These are phyloP conservation scores for Tapera naevia DNA, from an alignment of 2,797 vertebrate genomes.

Conservation along the genomic window DNA sequence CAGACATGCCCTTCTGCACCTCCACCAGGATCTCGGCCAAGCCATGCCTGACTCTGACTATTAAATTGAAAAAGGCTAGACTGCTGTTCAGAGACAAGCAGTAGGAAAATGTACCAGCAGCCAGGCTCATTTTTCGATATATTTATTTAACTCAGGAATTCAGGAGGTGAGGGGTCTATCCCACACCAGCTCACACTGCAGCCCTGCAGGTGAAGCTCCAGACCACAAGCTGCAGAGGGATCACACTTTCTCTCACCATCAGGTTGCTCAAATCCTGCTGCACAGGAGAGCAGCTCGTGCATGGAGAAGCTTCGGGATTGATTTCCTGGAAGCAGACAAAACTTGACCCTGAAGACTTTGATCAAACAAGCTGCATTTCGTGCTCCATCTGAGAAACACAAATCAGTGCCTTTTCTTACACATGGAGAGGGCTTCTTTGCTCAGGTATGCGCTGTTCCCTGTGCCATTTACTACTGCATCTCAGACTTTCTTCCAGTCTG, in stretches of 20 bases:
- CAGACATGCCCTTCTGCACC: background rate
- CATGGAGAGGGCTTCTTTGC: fast-evolving
- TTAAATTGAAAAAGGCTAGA: background rate
- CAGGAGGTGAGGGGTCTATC: background rate
- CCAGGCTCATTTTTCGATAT: background rate
- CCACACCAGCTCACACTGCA: fast-evolving
- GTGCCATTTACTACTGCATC: background rate
- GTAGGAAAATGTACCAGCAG: background rate
- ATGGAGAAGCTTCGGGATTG: background rate
- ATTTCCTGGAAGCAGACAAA: background rate
- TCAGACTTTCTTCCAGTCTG: background rate
- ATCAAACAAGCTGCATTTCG: background rate
- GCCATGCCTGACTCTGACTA: background rate
- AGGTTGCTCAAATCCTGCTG: background rate
- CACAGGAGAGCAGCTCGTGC: fast-evolving
- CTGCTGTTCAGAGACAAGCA: background rate
- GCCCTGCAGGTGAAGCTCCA: fast-evolving
- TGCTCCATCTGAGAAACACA: background rate
- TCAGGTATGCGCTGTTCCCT: background rate
- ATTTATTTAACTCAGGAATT: background rate
- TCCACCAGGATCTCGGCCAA: background rate
- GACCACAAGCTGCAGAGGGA: background rate
- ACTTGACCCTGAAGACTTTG: background rate
- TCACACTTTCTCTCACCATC: fast-evolving
- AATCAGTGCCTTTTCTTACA: background rate